Evolutionary conservation across 2,797 vertebrate species (phyloP).

Genomic region (Bradypodion pumilum): DNA sequence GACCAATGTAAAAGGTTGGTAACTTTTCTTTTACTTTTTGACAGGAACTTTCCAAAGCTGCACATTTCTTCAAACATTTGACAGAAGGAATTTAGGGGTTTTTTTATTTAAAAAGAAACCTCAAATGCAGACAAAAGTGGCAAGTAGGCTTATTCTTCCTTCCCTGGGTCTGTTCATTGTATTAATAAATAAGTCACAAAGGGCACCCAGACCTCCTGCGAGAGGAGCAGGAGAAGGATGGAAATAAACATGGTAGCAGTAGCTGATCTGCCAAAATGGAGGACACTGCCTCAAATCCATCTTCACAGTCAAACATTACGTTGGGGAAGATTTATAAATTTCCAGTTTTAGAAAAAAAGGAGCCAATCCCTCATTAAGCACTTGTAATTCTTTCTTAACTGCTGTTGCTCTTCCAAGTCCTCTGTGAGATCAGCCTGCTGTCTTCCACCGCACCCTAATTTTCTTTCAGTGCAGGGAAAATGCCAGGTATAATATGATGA

Average conservation of each 20-base stretch:
- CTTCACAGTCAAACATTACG: neutral
- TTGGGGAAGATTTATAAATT: neutral
- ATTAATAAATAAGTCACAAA: neutral
- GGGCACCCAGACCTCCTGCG: too few species aligned
- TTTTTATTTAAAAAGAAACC: neutral
- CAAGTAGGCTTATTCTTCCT: neutral
- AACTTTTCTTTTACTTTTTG: neutral
- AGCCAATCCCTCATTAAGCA: neutral
- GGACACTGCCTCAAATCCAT: neutral
- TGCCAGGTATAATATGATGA: conserved; percentile 38
- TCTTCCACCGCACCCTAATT: neutral
- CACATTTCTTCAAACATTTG: neutral
- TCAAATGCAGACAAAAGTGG: too few species aligned
- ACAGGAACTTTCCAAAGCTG: neutral
- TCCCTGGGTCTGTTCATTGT: neutral
- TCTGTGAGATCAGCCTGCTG: conserved; percentile 8
- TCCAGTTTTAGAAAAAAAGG: neutral
- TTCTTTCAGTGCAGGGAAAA: conserved; percentile 25
- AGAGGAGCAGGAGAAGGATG: neutral
- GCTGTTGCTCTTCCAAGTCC: neutral
- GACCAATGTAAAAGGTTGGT: neutral
- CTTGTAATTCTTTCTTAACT: conserved; percentile 23
- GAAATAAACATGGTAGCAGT: neutral
- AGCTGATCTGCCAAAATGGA: neutral
- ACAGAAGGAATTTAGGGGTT: neutral